Evolutionary conservation across 1,140 invertebrate species (phyloP), one percentile per base, ranked within the genome.

Genomic region (Eriosoma lanigerum): DNA sequence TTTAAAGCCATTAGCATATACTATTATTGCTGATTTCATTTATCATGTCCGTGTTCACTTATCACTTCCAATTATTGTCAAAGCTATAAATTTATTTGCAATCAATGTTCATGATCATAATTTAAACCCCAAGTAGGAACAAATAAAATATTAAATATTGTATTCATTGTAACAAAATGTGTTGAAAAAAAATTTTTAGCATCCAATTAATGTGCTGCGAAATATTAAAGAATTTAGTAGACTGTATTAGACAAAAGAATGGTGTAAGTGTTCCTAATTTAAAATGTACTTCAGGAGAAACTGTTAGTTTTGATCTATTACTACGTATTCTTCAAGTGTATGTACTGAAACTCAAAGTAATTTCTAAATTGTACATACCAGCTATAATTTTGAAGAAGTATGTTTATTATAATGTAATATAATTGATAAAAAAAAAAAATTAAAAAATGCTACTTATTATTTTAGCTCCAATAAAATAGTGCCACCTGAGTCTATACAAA

Each of bases 141-240:
- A 46, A 60, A 78, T 38, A 60, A 19, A 29, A n/a, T n/a, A n/a
- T n/a, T n/a, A n/a, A n/a, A 66, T 38, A 72, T 26, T 82, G 24
- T 80, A 13, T 80, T 29, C 62, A 1, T 46, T 48, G 60, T 66
- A 50, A 70, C 46, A 46, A 80, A 44, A 44, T 48, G 38, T 56
- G 52, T 32, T n/a, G n/a, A n/a, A n/a, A 38, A 38, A 21, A 44
- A 15, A 80, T 0, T 75, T 75, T 44, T 50, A 91, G 91, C 50
- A 96, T 97, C 82, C 95, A 97, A 86, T 98, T 95, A 6, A 98
- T 98, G 93, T 97, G 95, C 0, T 98, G 96, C 85, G 98, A 98
- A 86, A 86, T 98, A 46, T 86, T 98, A 26, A 87, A 98, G 32
- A 98, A 98, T 86, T 87, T 99, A 15, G 96, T 98, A 0, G 97